Evolutionary conservation across 92 coral and sea anemone genomes (phyloP).

Genomic region (Zoanthus gigantus): DNA sequence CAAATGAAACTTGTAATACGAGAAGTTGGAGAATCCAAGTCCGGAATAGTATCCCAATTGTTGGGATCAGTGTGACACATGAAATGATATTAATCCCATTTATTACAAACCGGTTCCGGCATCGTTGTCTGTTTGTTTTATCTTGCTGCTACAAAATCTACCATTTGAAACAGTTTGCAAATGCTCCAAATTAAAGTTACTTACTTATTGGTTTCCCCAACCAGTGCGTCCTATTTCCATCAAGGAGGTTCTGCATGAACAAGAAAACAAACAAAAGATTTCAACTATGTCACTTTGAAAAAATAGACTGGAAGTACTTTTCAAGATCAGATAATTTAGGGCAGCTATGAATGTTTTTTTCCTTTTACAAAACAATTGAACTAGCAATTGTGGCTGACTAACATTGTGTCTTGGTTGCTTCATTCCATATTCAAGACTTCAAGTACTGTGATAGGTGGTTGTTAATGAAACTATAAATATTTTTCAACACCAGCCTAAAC

Average conservation of each 20-base stretch:
- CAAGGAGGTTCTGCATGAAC: background rate
- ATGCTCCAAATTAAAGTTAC: background rate
- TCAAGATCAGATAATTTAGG: too few species aligned
- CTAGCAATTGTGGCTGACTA: too few species aligned
- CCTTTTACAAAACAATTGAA: too few species aligned
- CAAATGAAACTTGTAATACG: slow-evolving; percentile 83
- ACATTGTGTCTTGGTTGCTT: too few species aligned
- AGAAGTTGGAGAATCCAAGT: slow-evolving; percentile 38
- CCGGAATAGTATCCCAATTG: slow-evolving; percentile 20
- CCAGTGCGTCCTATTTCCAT: background rate
- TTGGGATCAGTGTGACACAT: slow-evolving; percentile 13
- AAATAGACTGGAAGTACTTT: too few species aligned
- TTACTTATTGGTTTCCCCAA: background rate
- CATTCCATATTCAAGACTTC: too few species aligned
- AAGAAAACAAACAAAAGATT: background rate
- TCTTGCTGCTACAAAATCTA: background rate
- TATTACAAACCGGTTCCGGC: background rate
- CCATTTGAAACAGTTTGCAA: background rate
- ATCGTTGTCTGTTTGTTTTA: background rate
- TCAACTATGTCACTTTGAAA: background rate
- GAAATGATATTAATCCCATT: background rate
- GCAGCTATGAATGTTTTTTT: too few species aligned
- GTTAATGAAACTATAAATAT: too few species aligned
- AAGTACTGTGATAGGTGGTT: too few species aligned
- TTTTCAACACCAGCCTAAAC: too few species aligned